These are phyloP conservation scores for Rhombomys opimus DNA, from an alignment of 2,113 vertebrate genomes.

Conservation along the genomic window DNA sequence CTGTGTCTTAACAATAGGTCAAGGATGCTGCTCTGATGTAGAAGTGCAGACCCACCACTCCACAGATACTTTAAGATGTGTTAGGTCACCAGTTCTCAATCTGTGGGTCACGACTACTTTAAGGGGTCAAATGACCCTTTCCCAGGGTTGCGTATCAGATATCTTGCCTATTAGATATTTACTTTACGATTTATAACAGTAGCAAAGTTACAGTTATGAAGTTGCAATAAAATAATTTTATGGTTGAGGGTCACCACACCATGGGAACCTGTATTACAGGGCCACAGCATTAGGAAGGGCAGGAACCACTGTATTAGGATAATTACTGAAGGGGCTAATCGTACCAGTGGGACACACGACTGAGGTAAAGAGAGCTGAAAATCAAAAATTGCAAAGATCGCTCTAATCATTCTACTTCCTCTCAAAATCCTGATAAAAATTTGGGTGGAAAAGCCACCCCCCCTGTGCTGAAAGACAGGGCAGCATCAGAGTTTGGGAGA, in stretches of 20 bases:
- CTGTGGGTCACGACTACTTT: neutral
- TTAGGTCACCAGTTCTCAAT: neutral
- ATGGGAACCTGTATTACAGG: neutral
- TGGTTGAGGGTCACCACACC: accelerated
- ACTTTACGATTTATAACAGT: neutral
- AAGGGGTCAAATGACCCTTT: neutral
- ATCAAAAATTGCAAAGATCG: neutral
- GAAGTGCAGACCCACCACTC: neutral
- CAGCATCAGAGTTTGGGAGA: neutral
- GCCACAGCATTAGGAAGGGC: neutral
- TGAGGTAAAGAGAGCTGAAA: neutral
- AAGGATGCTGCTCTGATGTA: neutral
- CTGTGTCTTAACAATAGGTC: neutral
- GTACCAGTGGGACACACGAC: neutral
- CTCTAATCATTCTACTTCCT: neutral
- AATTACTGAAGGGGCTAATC: neutral
- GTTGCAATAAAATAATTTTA: neutral
- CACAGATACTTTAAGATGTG: neutral
- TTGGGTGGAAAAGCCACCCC: neutral
- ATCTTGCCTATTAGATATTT: neutral
- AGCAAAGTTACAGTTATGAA: neutral
- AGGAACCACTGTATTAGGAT: neutral
- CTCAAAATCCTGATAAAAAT: neutral
- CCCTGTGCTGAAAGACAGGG: neutral
- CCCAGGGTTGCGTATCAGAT: neutral